Evolutionary conservation across 2,888 invertebrate genomes (phyloP), one percentile per base, ranked within the genome.

Genomic region (Mimumesa dahlbomi): DNA sequence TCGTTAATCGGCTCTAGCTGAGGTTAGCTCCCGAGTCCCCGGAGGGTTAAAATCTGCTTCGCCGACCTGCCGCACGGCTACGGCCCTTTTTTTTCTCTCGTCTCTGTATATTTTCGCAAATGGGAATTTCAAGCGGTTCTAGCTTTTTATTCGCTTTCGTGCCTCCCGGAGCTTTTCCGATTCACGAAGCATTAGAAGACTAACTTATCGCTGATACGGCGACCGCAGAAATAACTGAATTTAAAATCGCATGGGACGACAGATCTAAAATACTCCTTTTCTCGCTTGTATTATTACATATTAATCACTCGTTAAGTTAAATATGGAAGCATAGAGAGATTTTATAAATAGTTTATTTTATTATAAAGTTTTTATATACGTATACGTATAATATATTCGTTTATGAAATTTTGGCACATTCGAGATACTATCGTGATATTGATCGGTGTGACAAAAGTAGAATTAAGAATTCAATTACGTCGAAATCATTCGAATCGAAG

Each of bases 1-100:
- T 69, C 77, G 76, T 76, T 81, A 81, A 81, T 81, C 81, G 81
- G 74, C 74, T 79, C 77, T 69, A 75, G 79, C 45, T 48, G 73
- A 76, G 79, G 72, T 69, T 76, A 70, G 64, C 63, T 54, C 31
- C 43, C 63, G 14, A 43, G 34, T 45, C 52, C 69, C 68, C 52
- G 48, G 75, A 65, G 77, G 71, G 78, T 67, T 78, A 46, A 78
- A 77, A 77, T 77, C 71, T 77, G 75, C 75, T 53, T 54, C 53
- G 13, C 61, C 56, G 42, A 68, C 48, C 36, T 25, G 5, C 57
- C 21, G n/a, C 38, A 25, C 49, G 16, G 50, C 16, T 48, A 11
- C 59, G 34, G 31, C 5, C 49, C 34, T 22, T 34, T 45, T 53
- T 48, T 53, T 36, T 38, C 16, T 43, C 31, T 16, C 45, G 45